These are phyloP conservation scores for Laterallus jamaicensis DNA, from an alignment of 2,113 vertebrate species.

Conservation along the genomic window DNA sequence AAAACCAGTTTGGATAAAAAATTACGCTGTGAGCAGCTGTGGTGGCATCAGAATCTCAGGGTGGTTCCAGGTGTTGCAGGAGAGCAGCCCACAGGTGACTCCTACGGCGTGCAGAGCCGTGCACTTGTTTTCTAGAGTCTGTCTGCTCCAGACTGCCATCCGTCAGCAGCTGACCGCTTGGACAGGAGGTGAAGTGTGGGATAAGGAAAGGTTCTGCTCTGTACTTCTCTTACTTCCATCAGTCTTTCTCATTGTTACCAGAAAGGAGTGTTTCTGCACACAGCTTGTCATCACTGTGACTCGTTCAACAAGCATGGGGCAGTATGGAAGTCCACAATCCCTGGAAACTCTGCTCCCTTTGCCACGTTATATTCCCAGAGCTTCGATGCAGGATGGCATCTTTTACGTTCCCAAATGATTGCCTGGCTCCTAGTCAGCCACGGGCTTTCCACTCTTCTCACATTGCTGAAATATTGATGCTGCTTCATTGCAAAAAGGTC, in stretches of 20 bases:
- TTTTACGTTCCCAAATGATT: neutral
- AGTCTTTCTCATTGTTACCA: neutral
- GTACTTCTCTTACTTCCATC: neutral
- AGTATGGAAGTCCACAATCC: neutral
- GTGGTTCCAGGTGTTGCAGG: neutral
- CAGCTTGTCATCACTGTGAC: neutral
- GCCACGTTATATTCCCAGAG: neutral
- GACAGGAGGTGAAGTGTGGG: neutral
- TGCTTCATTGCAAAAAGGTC: neutral
- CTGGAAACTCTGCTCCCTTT: neutral
- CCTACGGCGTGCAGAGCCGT: rapidly evolving
- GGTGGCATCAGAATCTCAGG: neutral
- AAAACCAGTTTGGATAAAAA: neutral
- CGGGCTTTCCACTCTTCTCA: neutral
- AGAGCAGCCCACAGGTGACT: neutral
- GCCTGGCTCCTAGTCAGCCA: neutral
- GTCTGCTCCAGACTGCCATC: neutral
- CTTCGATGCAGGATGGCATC: neutral
- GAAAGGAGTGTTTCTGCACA: neutral
- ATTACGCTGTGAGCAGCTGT: neutral
- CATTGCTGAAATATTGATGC: constrained; percentile 35
- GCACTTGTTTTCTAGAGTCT: neutral
- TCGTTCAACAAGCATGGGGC: neutral
- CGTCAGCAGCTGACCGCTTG: neutral
- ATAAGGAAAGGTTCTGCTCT: neutral